Conservation (phyloP, 23 tunicate species). For the Botrylloides violaceus region DNA sequence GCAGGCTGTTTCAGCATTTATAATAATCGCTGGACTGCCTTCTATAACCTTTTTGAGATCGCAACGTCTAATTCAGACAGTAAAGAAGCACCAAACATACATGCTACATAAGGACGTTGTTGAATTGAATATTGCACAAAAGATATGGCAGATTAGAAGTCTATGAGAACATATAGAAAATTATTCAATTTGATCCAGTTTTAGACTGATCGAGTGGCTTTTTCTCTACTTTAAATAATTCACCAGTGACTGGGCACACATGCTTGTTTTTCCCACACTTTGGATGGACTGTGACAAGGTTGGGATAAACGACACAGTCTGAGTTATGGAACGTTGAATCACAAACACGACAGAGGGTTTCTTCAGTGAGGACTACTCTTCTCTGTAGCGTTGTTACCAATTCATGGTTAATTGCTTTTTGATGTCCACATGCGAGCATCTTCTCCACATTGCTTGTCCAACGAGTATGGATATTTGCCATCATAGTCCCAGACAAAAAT, state of each 20-base stretch:
- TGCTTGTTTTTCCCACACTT: slow-evolving; percentile 57
- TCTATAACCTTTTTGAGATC: too few species aligned
- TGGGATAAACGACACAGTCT: slow-evolving; percentile 67
- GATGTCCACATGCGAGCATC: slow-evolving; percentile 33
- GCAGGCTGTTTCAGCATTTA: too few species aligned
- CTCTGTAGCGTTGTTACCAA: neutral
- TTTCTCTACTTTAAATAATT: slow-evolving; percentile 33
- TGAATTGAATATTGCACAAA: too few species aligned
- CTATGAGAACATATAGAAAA: too few species aligned
- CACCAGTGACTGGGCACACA: slow-evolving; percentile 90
- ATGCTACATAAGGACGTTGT: too few species aligned
- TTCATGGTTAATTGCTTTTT: slow-evolving; percentile 30
- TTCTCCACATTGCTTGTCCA: slow-evolving; percentile 31
- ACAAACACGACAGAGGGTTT: slow-evolving; percentile 55
- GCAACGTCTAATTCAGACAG: too few species aligned
- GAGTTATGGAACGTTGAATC: slow-evolving; percentile 24
- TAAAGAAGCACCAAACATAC: too few species aligned
- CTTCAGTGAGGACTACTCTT: slow-evolving; percentile 49
- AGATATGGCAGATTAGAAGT: too few species aligned
- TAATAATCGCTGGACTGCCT: too few species aligned
- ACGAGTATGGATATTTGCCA: slow-evolving; percentile 21
- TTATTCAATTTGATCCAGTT: too few species aligned
- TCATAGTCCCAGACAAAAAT: slow-evolving; percentile 33
- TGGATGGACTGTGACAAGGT: slow-evolving; percentile 65
- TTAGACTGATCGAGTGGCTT: neutral